A percentile compares a stretch with the other conserved stretches of the same genome.
Evolutionary conservation across 2,888 invertebrate genomes (phyloP).

Genomic region (Thera britannica): DNA sequence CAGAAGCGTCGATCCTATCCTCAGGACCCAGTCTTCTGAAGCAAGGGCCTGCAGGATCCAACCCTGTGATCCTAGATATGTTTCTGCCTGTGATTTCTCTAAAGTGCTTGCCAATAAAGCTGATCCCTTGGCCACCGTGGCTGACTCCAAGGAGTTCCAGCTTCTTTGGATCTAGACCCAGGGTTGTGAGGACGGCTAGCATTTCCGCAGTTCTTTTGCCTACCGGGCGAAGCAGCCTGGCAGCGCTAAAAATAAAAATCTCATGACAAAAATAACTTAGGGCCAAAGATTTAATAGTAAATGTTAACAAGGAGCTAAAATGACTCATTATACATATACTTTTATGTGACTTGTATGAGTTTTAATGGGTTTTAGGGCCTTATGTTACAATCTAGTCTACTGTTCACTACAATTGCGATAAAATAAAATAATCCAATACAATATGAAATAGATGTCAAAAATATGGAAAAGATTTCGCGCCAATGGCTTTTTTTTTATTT

Average conservation of each 20-base stretch:
- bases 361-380: too few relatives aligned
- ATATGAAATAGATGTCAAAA: too few relatives aligned
- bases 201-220: conserved; percentile 44
- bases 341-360: too few relatives aligned
- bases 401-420: too few relatives aligned
- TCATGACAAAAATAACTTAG: not conserved
- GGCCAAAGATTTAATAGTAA: too few relatives aligned
- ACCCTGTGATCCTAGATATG: conserved; percentile 40
- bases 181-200: conserved; percentile 39
- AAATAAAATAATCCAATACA: too few relatives aligned
- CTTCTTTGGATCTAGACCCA: conserved; percentile 44
- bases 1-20: conserved; percentile 44
- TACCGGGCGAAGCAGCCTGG: conserved; percentile 39
- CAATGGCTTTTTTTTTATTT: too few relatives aligned
- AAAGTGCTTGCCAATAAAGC: conserved; percentile 45
- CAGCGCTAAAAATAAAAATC: conserved; percentile 26
- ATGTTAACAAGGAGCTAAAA: too few relatives aligned
- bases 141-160: conserved; percentile 44
- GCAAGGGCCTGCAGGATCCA: conserved; percentile 48
- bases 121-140: conserved; percentile 45
- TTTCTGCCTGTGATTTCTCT: conserved; percentile 42
- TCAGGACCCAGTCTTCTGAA: conserved; percentile 44
- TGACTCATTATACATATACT: too few relatives aligned
- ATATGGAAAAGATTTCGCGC: too few relatives aligned
- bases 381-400: too few relatives aligned